Percentiles rank a stretch among this genome's conserved stretches.
These are phyloP conservation scores for Scomberomorus guttatus DNA, from an alignment of 2,797 vertebrate genomes.

Conservation along the genomic window DNA sequence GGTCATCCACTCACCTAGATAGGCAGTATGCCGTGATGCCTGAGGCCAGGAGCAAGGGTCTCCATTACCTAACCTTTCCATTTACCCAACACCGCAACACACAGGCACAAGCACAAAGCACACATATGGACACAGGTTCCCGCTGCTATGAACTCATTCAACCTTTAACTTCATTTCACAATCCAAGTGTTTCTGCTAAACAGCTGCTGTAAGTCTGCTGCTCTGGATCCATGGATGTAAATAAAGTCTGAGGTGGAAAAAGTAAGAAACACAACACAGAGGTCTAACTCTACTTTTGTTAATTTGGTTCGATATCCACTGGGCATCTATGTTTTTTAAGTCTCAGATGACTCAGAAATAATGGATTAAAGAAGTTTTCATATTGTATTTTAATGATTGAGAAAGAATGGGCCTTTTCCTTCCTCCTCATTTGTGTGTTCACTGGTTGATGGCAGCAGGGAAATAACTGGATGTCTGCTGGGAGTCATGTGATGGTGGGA, in stretches of 20 bases:
- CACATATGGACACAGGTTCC: slow-evolving; percentile 57
- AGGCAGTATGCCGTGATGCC: slow-evolving; percentile 68
- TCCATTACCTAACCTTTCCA: slow-evolving; percentile 74
- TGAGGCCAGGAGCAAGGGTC: slow-evolving; percentile 67
- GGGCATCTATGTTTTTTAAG: slow-evolving; percentile 8
- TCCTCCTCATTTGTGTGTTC: slow-evolving; percentile 33
- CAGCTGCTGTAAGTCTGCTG: slow-evolving; percentile 4
- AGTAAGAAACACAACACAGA: background rate
- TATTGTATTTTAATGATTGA: slow-evolving; percentile 25
- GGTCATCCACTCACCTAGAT: slow-evolving; percentile 77
- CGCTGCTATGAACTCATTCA: slow-evolving; percentile 55
- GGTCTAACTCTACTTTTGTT: background rate
- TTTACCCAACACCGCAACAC: slow-evolving; percentile 56
- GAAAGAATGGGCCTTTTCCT: slow-evolving; percentile 22
- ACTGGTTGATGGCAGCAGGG: slow-evolving; percentile 35
- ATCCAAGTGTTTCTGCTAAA: slow-evolving; percentile 12
- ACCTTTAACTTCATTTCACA: slow-evolving; percentile 40
- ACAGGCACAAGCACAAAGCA: slow-evolving; percentile 57
- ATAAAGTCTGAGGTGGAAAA: slow-evolving; percentile 5
- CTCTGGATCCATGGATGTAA: slow-evolving; percentile 9
- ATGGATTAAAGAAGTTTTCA: slow-evolving; percentile 22
- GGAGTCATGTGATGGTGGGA: slow-evolving; percentile 45
- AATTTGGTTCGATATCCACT: background rate
- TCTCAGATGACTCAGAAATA: slow-evolving; percentile 34
- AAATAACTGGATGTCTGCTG: slow-evolving; percentile 31